Evolutionary conservation across 2,113 vertebrate species (phyloP), one percentile per base, ranked within the genome.

Genomic region (Xenopus laevis): DNA sequence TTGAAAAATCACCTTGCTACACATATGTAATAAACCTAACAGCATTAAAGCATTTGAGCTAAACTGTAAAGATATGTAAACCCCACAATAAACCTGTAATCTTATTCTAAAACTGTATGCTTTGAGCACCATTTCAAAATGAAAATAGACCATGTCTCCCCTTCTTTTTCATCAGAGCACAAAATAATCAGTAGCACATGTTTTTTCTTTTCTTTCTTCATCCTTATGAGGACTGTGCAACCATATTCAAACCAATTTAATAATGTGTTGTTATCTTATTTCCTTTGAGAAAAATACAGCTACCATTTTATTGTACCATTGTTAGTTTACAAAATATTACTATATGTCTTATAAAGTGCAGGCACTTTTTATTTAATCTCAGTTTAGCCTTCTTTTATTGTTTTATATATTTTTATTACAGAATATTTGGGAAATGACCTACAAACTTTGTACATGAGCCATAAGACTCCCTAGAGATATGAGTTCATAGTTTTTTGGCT

Each of bases 131-230:
- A 81, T 84, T 87, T 84, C 81, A 86, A 86, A 86, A 82, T 82
- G 84, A 91, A 91, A 88, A 89, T 89, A 40, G 82, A 86, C 87
- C 88, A 83, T 86, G 81, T 86, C 83, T 87, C 33, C 55, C 45
- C 20, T 74, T 46, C 52, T 33, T 50, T 46, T 60, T 60, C n/a
- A 16, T 61, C 86, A 88, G 78, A 82, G 85, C 81, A 83, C 81
- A 68, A 80, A 80, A 80, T 84, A 83, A 87, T 90, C 58, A 89
- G 80, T 84, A 87, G 86, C 90, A 92, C 86, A 87, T 92, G 87
- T 77, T 83, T 71, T 18, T 77, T 87, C 83, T 85, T 82, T 82
- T 82, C 10, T 72, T 71, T 50, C 4, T 16, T 50, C 47, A 50
- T 50, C 47, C 47, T 16, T 50, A 71, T 67, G 80, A 86, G 74